Evolutionary conservation across 1,140 invertebrate genomes (phyloP), one percentile per base, ranked within the genome.

Genomic region (Brachionus rotundiformis): DNA sequence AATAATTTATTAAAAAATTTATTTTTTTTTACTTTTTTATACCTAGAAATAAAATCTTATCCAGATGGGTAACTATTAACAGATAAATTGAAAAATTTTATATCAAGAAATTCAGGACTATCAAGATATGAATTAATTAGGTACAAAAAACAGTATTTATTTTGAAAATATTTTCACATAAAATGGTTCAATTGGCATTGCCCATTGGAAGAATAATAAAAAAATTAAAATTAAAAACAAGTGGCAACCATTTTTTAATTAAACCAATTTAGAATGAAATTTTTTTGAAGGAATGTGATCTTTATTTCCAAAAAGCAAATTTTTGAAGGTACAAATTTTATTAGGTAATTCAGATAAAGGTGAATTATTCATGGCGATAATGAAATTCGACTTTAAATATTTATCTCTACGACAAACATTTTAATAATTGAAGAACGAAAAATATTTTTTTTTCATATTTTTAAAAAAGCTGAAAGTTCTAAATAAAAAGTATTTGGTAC

Each of bases 1-100:
- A 54, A 54, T 54, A 54, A 54, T 54, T 54, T 54, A 54, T 54
- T 54, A 54, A 54, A 54, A 54, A 54, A 54, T 7, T 54, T 54
- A 19, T 19, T 54, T 54, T 1, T 19, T 19, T 19, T 54, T 54
- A 8, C 47, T 54, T 54, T 1, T 19, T 19, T 19, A 19, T 54
- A 8, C 47, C 23, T 8, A 54, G 23, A 4, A n/a, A 7, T 54
- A n/a, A 19, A 54, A 54, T 6, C 19, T 54, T 54, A 54, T 6
- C 47, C 47, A 54, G 19, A 16, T 54, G 47, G n/a, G 19, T 19
- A 54, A 54, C 19, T 19, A 54, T 54, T 54, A 19, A 7, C 47
- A 54, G 47, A 54, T 54, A 19, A 8, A 6, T 54, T 54, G 2
- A 19, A 54, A 41, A 54, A 54, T 54, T 19, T 54, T 16, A 19